These are phyloP conservation scores for Notothenia rossii DNA, from an alignment of 2,113 vertebrate genomes.

Conservation along the genomic window DNA sequence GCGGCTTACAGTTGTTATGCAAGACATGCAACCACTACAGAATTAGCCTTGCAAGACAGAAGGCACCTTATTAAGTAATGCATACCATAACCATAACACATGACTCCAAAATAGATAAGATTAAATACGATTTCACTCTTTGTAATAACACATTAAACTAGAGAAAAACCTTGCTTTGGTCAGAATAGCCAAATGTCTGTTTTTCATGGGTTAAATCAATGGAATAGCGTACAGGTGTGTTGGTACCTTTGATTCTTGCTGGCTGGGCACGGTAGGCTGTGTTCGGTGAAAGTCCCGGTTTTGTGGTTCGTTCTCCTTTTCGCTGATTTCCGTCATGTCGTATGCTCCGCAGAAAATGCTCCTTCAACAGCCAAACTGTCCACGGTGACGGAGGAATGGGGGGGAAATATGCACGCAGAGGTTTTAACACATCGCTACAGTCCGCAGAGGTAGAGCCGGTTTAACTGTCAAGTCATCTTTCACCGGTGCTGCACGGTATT, in stretches of 20 bases:
- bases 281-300: constrained; percentile 81
- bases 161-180: too few species aligned
- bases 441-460: constrained; percentile 19
- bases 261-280: constrained; percentile 74
- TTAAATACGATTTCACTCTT: too few species aligned
- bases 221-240: constrained; percentile 18
- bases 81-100: too few species aligned
- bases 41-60: constrained; percentile 36
- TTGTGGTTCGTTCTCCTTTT: constrained; percentile 89
- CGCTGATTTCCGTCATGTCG: constrained; percentile 89
- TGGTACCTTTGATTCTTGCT: constrained; percentile 88
- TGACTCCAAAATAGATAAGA: too few species aligned
- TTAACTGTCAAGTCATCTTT: constrained; percentile 41
- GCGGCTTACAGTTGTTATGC: constrained; percentile 66
- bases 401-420: constrained; percentile 3
- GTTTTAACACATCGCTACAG: constrained; percentile 37
- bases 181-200: too few species aligned
- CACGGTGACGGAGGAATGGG: not conserved
- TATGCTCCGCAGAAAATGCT: not conserved
- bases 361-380: constrained; percentile 19
- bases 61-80: not conserved
- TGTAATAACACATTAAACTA: too few species aligned
- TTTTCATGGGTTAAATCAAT: not conserved
- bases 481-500: not conserved
- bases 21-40: constrained; percentile 37